phyloP scores from a whole-genome alignment of 2,888 invertebrate species.

The Drosophila merina region DNA sequence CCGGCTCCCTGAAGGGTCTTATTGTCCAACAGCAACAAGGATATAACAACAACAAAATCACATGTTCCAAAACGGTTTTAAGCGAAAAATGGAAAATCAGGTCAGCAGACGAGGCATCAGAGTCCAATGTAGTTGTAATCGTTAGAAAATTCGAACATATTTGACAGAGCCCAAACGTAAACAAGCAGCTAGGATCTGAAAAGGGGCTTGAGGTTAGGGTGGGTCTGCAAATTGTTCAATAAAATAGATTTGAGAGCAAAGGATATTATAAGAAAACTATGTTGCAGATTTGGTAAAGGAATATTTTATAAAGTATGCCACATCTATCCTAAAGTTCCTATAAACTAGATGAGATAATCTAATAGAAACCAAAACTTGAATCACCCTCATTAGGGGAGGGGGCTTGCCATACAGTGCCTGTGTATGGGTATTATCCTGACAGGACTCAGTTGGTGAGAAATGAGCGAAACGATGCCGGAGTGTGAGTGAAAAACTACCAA shows the following conservation, averaged over 20 bases:
- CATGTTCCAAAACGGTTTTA: slow-evolving; percentile 66
- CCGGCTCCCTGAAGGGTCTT: slow-evolving; percentile 37
- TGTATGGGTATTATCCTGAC: slow-evolving; percentile 52
- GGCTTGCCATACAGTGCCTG: slow-evolving; percentile 7
- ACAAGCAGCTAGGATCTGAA: slow-evolving; percentile 48
- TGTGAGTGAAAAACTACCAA: slow-evolving; percentile 51
- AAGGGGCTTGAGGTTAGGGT: slow-evolving; percentile 30
- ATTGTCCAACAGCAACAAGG: slow-evolving; percentile 52
- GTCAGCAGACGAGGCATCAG: slow-evolving; percentile 53
- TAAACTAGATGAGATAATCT: no score
- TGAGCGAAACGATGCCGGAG: slow-evolving; percentile 57
- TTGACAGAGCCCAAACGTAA: slow-evolving; percentile 81
- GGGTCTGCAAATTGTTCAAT: background rate
- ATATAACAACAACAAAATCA: slow-evolving; percentile 68
- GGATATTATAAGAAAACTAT: background rate
- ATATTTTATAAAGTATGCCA: background rate
- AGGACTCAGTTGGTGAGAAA: slow-evolving; percentile 64
- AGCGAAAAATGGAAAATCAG: slow-evolving; percentile 75
- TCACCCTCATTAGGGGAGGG: slow-evolving; percentile 13
- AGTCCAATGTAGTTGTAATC: slow-evolving; percentile 72
- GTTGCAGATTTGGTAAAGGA: background rate
- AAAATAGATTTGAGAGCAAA: background rate
- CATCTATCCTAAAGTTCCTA: no score
- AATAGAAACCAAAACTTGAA: slow-evolving; percentile 1
- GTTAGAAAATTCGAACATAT: slow-evolving; percentile 82